phyloP scores from a whole-genome alignment of 2,113 vertebrate genomes.

The Peromyscus maniculatus region DNA sequence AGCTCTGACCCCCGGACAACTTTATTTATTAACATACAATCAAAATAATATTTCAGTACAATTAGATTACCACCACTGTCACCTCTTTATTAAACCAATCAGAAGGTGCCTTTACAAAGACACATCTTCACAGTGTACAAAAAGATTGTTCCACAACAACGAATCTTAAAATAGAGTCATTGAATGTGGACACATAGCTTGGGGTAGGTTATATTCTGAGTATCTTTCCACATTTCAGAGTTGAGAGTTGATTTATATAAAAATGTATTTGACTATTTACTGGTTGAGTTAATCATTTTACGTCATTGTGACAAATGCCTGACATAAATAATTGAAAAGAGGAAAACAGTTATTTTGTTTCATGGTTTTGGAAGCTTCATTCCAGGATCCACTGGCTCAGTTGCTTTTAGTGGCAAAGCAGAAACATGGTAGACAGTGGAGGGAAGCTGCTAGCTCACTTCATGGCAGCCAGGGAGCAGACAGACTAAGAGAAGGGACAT shows the following conservation, averaged over 20 bases:
- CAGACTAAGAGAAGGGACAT: not conserved
- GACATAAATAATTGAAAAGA: not conserved
- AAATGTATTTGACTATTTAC: not conserved
- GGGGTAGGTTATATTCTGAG: not conserved
- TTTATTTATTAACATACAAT: no score
- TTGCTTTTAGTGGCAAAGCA: not conserved
- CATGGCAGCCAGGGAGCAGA: not conserved
- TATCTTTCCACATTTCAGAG: not conserved
- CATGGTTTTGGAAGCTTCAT: not conserved
- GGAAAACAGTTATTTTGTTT: not conserved
- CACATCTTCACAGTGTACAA: not conserved
- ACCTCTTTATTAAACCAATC: not conserved
- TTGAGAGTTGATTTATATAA: not conserved
- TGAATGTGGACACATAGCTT: not conserved
- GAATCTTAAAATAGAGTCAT: not conserved
- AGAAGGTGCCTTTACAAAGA: not conserved
- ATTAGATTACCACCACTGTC: no score
- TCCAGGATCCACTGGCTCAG: not conserved
- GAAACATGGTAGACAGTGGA: not conserved
- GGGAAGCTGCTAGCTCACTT: not conserved
- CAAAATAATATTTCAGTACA: no score
- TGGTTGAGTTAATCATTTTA: not conserved
- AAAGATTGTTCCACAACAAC: not conserved
- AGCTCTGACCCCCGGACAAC: no score
- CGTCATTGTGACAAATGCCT: not conserved